A percentile compares a stretch with the other conserved stretches of the same genome.
These are phyloP conservation scores for Thunnus albacares DNA, from an alignment of 2,797 vertebrate species.

Conservation along the genomic window DNA sequence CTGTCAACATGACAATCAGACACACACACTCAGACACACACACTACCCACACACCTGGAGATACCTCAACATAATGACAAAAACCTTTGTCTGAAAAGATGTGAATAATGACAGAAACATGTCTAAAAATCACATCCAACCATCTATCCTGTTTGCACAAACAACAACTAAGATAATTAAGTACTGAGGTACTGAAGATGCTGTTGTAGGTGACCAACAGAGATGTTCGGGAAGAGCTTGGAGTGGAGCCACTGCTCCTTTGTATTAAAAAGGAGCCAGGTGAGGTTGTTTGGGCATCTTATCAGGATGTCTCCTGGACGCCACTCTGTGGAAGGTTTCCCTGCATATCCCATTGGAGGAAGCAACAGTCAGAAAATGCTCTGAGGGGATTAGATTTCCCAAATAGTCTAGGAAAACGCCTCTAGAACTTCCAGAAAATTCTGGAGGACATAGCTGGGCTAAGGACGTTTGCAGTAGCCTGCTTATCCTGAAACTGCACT, in stretches of 20 bases:
- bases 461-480: neutral
- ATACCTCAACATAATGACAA: neutral
- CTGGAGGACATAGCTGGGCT: neutral
- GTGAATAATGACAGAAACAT: neutral
- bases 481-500: constrained; percentile 4
- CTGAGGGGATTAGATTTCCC: neutral
- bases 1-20: neutral
- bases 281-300: constrained; percentile 3
- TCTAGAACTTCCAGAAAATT: neutral
- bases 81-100: neutral
- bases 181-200: constrained; percentile 47
- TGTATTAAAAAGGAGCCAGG: constrained; percentile 2
- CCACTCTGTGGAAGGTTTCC: neutral
- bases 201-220: constrained; percentile 2
- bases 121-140: constrained; percentile 22
- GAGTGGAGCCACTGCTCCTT: constrained; percentile 27
- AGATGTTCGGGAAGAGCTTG: constrained; percentile 41
- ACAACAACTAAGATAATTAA: constrained; percentile 17
- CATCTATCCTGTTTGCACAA: constrained; percentile 17
- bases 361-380: neutral
- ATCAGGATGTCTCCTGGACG: neutral
- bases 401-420: neutral
- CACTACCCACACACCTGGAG: neutral
- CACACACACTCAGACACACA: neutral
- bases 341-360: neutral